These are phyloP conservation scores for Montipora sp. DNA, from an alignment of 64 coral and sea anemone species.

Conservation along the genomic window DNA sequence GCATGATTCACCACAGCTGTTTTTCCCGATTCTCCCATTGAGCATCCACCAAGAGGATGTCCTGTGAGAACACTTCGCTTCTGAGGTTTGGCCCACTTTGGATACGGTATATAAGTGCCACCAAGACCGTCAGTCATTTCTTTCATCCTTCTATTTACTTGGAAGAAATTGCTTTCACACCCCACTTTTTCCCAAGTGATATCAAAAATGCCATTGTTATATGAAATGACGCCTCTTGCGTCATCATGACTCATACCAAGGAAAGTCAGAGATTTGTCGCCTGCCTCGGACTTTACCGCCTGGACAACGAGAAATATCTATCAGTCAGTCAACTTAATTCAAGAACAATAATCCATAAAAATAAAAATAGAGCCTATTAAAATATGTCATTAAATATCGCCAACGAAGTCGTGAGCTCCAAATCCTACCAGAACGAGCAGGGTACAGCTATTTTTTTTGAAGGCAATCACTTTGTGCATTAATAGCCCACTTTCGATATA, in stretches of 20 bases:
- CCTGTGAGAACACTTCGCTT: constrained; percentile 36
- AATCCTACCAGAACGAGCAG: too few species aligned
- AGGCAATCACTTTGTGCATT: too few species aligned
- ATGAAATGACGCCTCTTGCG: constrained; percentile 16
- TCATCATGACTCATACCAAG: constrained; percentile 61
- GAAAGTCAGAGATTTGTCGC: constrained; percentile 45
- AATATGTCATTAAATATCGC: too few species aligned
- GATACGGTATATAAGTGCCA: constrained; percentile 53
- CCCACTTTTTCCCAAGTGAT: constrained; percentile 51
- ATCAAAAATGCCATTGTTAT: constrained; percentile 29
- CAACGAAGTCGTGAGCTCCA: too few species aligned
- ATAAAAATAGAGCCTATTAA: too few species aligned
- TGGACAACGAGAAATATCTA: too few species aligned
- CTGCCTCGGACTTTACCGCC: background rate
- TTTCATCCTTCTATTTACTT: constrained; percentile 21
- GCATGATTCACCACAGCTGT: constrained; percentile 58
- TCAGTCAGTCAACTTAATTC: background rate
- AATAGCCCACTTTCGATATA: too few species aligned
- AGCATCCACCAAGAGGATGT: constrained; percentile 64
- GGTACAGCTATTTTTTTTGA: too few species aligned
- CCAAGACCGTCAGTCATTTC: constrained; percentile 9
- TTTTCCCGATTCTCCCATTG: constrained; percentile 54
- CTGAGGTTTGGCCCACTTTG: constrained; percentile 15
- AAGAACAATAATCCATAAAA: background rate
- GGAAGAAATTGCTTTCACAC: constrained; percentile 29